Base-by-base conservation (phyloP, 2,888 invertebrate species). In the Meandrusa payeni region DNA sequence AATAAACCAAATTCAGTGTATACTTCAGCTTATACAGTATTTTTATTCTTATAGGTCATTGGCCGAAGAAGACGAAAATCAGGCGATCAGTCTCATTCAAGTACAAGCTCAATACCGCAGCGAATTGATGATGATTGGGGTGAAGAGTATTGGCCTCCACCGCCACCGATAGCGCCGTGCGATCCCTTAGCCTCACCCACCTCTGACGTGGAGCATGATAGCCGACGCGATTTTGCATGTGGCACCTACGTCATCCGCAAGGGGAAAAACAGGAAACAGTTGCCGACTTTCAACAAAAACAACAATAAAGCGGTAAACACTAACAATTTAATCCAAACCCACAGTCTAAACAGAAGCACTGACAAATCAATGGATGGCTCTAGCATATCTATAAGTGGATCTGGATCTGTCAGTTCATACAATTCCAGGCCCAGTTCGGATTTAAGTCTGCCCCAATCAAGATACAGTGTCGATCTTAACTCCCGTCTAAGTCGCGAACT, bases 181-280 rank as follows among this genome's bases (percentile, higher is more conserved):
- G 91, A 91, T 45, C 90, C 92, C 5, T 89, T 92, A 3, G 89
- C 91, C 5, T 94, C 94, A 0, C 92, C 94, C 2, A 90, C 89
- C 54, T 93, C 93, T 3, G 93, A 93, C 64, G 72, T 57, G 15
- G 87, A 88, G 41, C 60, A 70, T 4, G 87, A 88, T 41, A 58
- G 61, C 9, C 72, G 86, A 28, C 69, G 80, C 22, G 85, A 82
- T 48, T 55, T 78, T 26, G 74, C 79, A 2, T 77, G 90, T 48
- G 94, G 95, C 17, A 95, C 95, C n/a, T 95, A 95, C 65, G 92
- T 95, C 23, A 93, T 95, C 47, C 88, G 95, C 28, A 91, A 93
- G 50, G 93, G 94, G 33, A 91, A 93, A 61, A 92, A 92, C 54
- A 82, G 93, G 32, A 92, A 92, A 66, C 89, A 91, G 38, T 72